Base-by-base conservation (phyloP, 2,888 invertebrate species). In the Apantesis nais region DNA sequence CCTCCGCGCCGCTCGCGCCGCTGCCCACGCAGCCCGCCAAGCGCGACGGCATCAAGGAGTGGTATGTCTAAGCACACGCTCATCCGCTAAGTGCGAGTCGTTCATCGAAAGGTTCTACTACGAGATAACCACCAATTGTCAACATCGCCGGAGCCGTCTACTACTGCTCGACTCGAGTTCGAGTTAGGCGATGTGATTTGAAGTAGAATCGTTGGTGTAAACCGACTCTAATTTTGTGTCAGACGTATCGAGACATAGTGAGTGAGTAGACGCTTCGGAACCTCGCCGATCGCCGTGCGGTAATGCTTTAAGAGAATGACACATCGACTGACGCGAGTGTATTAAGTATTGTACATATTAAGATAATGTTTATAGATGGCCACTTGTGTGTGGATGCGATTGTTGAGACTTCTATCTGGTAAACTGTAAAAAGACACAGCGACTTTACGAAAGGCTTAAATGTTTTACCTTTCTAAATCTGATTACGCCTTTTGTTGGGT, bases 11-110 rank as follows among this genome's bases (percentile, higher is more conserved):
- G 60, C 95, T 95, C 74, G 96, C 93, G 73, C 95, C 96, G 73
- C 95, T 93, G 76, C 96, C 95, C 81, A 80, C 93, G 55, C 93
- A 93, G 79, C 94, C 94, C 3, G 91, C 97, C 92, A 98, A 98
- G 88, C 96, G 97, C 76, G 98, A 98, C 96, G 98, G 98, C 90
- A 98, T 99, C 89, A 99, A 99, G 95, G 99, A 99, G 96, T 99
- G 99, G 99, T 99, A 99, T 93, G 99, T 99, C 93, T 98, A 97
- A 86, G 74, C 64, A 11, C 39, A 39, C 41, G 62, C 29, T 41
- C 31, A 37, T 41, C 60, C 39, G 34, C 67, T 78, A 64, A 68
- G 58, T 62, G 2, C 55, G 25, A 19, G 37, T 16, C 29, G 16
- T 55, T 34, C 37, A 39, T 37, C 34, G 3, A 39, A 66, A 41